Evolutionary conservation across 2,888 invertebrate species (phyloP), one percentile per base, ranked within the genome.

Genomic region (Dasysyrphus tricinctus): DNA sequence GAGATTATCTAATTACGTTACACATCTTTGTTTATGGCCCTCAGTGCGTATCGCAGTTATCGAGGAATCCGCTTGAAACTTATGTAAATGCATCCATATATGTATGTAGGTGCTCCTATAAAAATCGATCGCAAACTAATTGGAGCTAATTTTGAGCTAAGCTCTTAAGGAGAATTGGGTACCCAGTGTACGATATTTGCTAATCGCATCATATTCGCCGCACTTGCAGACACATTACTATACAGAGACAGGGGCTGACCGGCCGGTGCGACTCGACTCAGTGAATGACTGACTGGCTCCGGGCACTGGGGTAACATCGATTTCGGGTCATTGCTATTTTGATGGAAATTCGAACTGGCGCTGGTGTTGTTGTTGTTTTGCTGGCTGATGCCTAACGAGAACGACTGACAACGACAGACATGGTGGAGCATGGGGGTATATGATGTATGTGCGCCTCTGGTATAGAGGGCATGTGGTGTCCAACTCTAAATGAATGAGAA

Each of bases 291-390:
- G 61, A 44, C 61, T 70, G 42, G 69, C 59, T 69, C 51, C 63
- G 70, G 70, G 65, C 77, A 86, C 74, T 77, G 74, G 75, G 70
- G 74, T 82, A 79, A 63, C 69, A 69, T 56, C 70, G 70, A 75
- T 82, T 82, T 81, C 86, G 86, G 82, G 82, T 86, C 86, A 86
- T 79, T 86, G 86, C 78, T 85, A 85, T 85, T 86, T 82, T 82
- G 78, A 86, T 79, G 79, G 86, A 82, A 82, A 86, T 79, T 82
- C 67, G 82, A 86, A 82, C 82, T 81, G 81, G 69, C 81, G 80
- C 84, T 80, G 80, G 57, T 34, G 42, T 12, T 51, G n/a, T n/a
- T 47, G 16, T 12, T 47, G 32, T 54, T 51, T 51, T 34, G 54
- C 57, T 70, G 51, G 67, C 70, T 70, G 79, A 75, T 65, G 79